Base-by-base conservation (phyloP, 2,113 vertebrate genomes). In the Lophochroa leadbeateri region DNA sequence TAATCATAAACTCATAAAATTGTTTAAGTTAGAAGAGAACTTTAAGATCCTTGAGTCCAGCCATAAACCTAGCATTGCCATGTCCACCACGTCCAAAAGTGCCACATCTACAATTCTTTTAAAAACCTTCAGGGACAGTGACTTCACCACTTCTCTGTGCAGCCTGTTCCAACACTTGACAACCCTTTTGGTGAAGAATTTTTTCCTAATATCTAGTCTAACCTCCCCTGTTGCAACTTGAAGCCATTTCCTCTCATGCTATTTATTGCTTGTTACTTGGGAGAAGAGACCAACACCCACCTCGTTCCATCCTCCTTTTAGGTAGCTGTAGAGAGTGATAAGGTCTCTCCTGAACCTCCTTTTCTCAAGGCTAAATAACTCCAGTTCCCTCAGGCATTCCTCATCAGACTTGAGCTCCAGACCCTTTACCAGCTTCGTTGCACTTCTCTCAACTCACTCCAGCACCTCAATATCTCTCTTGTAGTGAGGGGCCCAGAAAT, bases 1-100 rank as follows among this genome's bases (percentile, higher is more conserved):
- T 68, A 80, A 60, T n/a, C 31, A 52, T 7, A 58, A 17, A 69
- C 28, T 47, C 49, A 39, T 33, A 29, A 44, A 33, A 58, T 29
- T 13, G 31, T 53, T 27, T 27, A 60, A 3, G 3, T 60, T 74
- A 46, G 19, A 52, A 74, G 46, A 80, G 7, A 21, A 13, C 9
- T 72, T 46, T 41, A 46, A 8, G 24, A 35, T 41, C 24, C 60
- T 9, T 0, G 0, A 60, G 16, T 50, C 39, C 19, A 60, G 4
- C 28, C 21, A 14, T n/a, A 23, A 58, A 23, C 33, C 8, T n/a
- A 58, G 6, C 55, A 17, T 27, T 68, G 46, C 39, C 25, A 47
- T 23, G 39, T 27, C 20, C 11, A 52, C 23, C 5, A 16, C 11
- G 7, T 11, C 29, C 11, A 20, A 67, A 52, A 17, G 20, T 19